phyloP scores from a whole-genome alignment of 2,113 vertebrate genomes.

The Monarcha castaneiventris region DNA sequence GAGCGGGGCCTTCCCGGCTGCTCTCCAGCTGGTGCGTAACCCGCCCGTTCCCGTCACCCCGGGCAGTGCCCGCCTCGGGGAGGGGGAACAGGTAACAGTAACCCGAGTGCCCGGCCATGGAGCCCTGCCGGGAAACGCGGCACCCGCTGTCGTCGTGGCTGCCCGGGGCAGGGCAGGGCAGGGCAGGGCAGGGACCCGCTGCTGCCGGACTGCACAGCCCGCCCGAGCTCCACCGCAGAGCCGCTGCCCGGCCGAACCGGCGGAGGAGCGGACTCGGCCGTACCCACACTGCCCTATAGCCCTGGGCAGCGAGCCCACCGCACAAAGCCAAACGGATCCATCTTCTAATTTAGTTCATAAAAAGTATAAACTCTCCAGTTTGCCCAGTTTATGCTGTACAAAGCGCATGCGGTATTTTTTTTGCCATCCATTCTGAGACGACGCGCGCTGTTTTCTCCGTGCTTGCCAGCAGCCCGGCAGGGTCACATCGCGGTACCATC shows the following conservation, averaged over 20 bases:
- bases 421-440: not conserved
- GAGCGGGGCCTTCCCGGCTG: not conserved
- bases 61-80: not conserved
- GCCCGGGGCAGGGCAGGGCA: not conserved
- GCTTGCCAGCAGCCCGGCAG: not conserved
- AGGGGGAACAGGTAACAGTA: not conserved
- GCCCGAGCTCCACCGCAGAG: not conserved
- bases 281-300: accelerated
- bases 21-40: not conserved
- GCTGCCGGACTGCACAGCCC: not conserved
- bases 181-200: not conserved
- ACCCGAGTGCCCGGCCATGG: accelerated
- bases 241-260: not conserved
- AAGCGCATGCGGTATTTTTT: not conserved
- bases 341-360: not conserved
- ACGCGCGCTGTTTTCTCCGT: not conserved
- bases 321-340: accelerated
- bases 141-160: not conserved
- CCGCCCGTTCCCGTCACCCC: not conserved
- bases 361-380: not conserved
- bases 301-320: not conserved
- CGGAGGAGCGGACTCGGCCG: too few species aligned
- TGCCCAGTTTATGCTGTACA: accelerated
- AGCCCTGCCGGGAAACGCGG: not conserved
- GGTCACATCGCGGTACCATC: accelerated